Conservation (phyloP, 2,113 vertebrate genomes). For the Atrichornis clamosus region DNA sequence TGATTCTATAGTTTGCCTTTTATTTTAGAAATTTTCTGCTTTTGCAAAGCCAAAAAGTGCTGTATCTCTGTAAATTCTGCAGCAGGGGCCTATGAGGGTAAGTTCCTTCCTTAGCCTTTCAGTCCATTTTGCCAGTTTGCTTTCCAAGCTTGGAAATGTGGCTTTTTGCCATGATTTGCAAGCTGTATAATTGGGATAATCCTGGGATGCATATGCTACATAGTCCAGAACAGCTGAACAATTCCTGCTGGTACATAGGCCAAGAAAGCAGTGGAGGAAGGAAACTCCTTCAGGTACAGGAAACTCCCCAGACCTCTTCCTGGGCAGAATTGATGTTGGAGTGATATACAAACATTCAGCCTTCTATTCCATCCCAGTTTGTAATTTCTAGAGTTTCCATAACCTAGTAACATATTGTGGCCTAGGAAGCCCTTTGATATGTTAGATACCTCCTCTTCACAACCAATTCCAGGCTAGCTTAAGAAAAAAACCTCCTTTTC, state of each 20-base stretch:
- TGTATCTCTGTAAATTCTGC: not conserved
- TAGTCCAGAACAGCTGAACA: not conserved
- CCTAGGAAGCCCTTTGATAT: not conserved
- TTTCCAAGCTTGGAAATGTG: not conserved
- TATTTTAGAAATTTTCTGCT: not conserved
- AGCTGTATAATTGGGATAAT: not conserved
- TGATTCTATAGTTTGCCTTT: not conserved
- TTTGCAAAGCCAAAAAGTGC: not conserved
- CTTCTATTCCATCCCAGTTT: not conserved
- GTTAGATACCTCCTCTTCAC: not conserved
- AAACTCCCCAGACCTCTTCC: not conserved
- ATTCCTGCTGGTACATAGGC: not conserved
- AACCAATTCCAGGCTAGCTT: not conserved
- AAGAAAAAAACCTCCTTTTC: not conserved
- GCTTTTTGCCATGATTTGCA: not conserved
- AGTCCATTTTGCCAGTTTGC: not conserved
- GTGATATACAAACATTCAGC: not conserved
- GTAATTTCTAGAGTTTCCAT: not conserved
- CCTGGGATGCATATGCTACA: not conserved
- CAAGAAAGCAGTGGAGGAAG: not conserved
- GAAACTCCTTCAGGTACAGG: not conserved
- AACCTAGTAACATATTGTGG: accelerated
- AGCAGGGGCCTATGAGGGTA: not conserved
- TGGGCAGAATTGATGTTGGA: not conserved
- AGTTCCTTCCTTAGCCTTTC: not conserved